Conservation (phyloP, 2,113 vertebrate species). For the Pardalotus punctatus region DNA sequence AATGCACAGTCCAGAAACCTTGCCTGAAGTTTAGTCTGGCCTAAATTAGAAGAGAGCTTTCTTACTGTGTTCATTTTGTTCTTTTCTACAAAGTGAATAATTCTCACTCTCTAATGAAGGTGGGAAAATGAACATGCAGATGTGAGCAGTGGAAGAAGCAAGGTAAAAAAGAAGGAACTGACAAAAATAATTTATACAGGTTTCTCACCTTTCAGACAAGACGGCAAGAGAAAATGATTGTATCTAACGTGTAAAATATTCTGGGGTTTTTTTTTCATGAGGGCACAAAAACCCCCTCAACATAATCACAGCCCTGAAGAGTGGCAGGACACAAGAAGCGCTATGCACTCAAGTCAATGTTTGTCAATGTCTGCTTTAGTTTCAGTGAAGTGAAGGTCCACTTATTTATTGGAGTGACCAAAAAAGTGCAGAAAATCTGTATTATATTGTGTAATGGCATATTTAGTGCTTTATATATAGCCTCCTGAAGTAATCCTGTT, state of each 20-base stretch:
- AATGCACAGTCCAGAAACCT: neutral
- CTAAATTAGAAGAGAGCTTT: neutral
- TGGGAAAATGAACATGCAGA: neutral
- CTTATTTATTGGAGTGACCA: neutral
- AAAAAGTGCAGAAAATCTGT: neutral
- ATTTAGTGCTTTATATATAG: neutral
- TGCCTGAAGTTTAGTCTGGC: neutral
- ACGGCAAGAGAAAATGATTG: neutral
- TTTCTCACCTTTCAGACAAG: neutral
- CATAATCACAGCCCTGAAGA: neutral
- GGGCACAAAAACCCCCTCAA: accelerated
- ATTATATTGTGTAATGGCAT: neutral
- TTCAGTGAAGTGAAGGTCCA: neutral
- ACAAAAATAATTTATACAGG: accelerated
- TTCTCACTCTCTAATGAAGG: neutral
- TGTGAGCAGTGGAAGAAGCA: neutral
- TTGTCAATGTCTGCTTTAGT: neutral
- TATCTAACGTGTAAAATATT: neutral
- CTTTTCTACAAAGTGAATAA: neutral
- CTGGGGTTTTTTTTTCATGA: neutral
- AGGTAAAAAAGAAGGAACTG: neutral
- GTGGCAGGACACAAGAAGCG: neutral
- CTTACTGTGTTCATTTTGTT: neutral
- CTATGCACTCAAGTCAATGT: neutral
- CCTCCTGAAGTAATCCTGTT: neutral